Evolutionary conservation across 2,113 vertebrate genomes (phyloP), one percentile per base, ranked within the genome.

Genomic region (Donacobius atricapilla): DNA sequence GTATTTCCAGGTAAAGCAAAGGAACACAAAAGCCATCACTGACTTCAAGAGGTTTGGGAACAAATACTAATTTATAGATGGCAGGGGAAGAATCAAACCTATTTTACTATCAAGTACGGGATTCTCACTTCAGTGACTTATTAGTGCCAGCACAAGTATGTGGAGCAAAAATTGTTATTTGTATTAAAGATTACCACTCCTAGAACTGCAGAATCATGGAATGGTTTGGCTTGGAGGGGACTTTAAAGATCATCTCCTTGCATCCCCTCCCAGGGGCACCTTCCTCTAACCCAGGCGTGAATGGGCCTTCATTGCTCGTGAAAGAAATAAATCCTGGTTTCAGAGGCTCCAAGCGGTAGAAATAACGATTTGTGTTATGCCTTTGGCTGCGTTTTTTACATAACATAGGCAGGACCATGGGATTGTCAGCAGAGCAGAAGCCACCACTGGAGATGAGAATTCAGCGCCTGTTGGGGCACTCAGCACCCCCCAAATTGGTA

Each of bases 171-270:
- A 33, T 50, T 44, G 1, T 16, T 11, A 27, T 11, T 28, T 60
- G 3, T 15, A 9, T 50, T 54, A 31, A 7, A 3, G 21, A 39
- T 48, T 1, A 7, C 1, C 16, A 18, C 8, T 64, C 27, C 50
- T 18, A 60, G 21, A 37, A 40, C 35, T 53, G 14, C 15, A 48
- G 40, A 61, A 35, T 7, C 11, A 10, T 10, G 23, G 51, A 24
- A 53, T 53, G 39, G 69, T 21, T 60, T 60, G n/a, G n/a, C 20
- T 25, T 45, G 39, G 45, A 60, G 11, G 9, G 13, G n/a, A 25
- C 5, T 30, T 53, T 3, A 82, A 37, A 17, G 35, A 39, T 30
- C 19, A 28, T 11, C 27, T 16, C 10, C 4, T 81, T 57, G 42
- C 51, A 37, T 9, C 15, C 75, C 15, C 10, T 73, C 2, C 31